These are phyloP conservation scores for Aptenodytes patagonicus DNA, from an alignment of 2,113 vertebrate species.

Conservation along the genomic window DNA sequence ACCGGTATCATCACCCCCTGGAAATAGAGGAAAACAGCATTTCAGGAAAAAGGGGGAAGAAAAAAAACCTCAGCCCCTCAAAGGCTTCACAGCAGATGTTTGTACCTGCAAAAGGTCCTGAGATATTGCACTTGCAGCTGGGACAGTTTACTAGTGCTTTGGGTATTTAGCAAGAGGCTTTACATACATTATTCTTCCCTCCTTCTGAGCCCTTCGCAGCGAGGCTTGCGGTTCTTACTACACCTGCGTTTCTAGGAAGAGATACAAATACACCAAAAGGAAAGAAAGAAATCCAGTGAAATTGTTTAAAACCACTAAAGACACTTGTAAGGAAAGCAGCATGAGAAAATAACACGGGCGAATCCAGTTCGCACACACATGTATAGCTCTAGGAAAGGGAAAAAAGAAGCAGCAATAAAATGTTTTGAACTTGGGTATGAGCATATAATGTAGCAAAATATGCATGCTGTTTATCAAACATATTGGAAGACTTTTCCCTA, in stretches of 20 bases:
- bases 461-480: neutral
- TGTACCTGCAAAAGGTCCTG: neutral
- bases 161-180: neutral
- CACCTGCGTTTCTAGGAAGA: neutral
- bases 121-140: neutral
- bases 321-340: neutral
- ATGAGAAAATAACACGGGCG: neutral
- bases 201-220: neutral
- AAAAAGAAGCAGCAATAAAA: neutral
- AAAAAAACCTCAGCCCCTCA: neutral
- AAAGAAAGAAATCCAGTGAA: neutral
- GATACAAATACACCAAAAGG: neutral
- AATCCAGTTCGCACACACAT: neutral
- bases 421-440: neutral
- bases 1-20: fast-evolving
- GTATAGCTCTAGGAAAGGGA: neutral
- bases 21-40: neutral
- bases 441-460: neutral
- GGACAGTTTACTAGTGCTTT: neutral
- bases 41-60: neutral
- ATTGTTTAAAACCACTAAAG: neutral
- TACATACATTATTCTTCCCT: neutral
- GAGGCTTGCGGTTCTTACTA: neutral
- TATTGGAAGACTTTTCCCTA: neutral
- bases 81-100: neutral